A percentile compares a stretch with the other conserved stretches of the same genome.
Evolutionary conservation across 1,140 invertebrate species (phyloP).

Genomic region (Gyrodactylus salaris): DNA sequence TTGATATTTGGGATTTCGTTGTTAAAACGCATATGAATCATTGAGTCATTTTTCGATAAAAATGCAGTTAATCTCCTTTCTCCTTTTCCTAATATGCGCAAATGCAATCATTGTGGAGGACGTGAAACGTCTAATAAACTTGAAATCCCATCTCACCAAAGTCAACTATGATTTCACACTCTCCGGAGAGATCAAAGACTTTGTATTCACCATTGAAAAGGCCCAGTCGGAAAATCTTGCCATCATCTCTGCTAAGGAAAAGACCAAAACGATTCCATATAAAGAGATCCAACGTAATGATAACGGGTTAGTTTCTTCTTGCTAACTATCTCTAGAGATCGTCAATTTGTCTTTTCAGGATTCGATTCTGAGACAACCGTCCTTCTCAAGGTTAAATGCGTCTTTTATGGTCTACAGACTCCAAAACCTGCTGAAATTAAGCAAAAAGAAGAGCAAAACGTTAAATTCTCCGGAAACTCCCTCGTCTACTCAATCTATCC

Average conservation of each 20-base stretch:
- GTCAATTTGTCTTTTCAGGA: not conserved
- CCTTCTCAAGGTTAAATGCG: not conserved
- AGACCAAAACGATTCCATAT: not conserved
- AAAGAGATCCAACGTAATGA: not conserved
- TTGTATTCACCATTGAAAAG: not conserved
- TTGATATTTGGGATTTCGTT: no score
- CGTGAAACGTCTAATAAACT: not conserved
- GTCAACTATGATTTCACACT: not conserved
- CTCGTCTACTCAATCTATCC: slow-evolving; percentile 49
- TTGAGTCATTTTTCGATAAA: no score
- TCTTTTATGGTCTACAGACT: not conserved
- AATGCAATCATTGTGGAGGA: not conserved
- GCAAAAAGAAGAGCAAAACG: slow-evolving; percentile 65
- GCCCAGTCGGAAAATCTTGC: not conserved
- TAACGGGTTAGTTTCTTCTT: not conserved
- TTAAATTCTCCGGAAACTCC: slow-evolving; percentile 45
- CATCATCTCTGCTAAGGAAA: not conserved
- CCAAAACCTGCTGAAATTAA: slow-evolving; percentile 52
- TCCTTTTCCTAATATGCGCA: not conserved
- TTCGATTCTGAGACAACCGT: not conserved
- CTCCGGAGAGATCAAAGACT: not conserved
- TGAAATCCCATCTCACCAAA: not conserved
- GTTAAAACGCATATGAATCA: no score
- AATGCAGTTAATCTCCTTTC: not conserved
- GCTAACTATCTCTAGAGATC: not conserved